Evolutionary conservation across 2,797 vertebrate genomes (phyloP).

Genomic region (Macropus fuliginosus): DNA sequence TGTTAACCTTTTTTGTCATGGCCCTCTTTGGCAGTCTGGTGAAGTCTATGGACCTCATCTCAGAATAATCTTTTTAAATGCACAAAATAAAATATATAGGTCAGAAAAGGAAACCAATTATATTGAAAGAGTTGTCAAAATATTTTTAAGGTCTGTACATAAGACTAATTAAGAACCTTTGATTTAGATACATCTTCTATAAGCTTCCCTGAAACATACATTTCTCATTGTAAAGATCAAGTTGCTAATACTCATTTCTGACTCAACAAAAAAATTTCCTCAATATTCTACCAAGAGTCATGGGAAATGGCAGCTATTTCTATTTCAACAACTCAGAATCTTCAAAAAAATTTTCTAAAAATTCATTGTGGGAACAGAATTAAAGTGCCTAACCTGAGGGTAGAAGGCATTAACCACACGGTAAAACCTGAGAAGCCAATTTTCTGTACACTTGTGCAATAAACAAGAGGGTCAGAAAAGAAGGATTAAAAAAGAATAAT

Average conservation of each 20-base stretch:
- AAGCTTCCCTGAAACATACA: background rate
- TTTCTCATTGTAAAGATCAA: background rate
- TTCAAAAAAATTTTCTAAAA: constrained; percentile 56
- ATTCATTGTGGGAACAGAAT: constrained; percentile 81
- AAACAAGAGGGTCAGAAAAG: constrained; percentile 23
- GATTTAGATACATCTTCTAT: background rate
- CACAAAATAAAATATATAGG: background rate
- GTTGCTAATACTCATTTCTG: background rate
- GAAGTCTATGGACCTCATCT: background rate
- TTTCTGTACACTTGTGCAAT: constrained; percentile 58
- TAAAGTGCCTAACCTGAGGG: constrained; percentile 77
- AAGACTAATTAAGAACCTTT: background rate
- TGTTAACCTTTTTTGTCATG: background rate
- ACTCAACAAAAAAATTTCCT: constrained; percentile 3
- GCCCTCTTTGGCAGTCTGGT: background rate
- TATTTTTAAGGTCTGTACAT: background rate
- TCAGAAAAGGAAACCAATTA: background rate
- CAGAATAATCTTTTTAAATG: background rate
- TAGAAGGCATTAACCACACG: constrained; percentile 83
- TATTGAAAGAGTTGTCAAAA: background rate
- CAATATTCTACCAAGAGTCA: background rate
- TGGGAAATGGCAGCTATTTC: constrained; percentile 14
- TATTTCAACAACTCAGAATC: constrained; percentile 59
- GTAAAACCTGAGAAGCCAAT: constrained; percentile 73
- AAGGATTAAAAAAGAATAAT: constrained; percentile 27